Evolutionary conservation across 2,888 invertebrate genomes (phyloP).

Genomic region (Tenthredo amoena): DNA sequence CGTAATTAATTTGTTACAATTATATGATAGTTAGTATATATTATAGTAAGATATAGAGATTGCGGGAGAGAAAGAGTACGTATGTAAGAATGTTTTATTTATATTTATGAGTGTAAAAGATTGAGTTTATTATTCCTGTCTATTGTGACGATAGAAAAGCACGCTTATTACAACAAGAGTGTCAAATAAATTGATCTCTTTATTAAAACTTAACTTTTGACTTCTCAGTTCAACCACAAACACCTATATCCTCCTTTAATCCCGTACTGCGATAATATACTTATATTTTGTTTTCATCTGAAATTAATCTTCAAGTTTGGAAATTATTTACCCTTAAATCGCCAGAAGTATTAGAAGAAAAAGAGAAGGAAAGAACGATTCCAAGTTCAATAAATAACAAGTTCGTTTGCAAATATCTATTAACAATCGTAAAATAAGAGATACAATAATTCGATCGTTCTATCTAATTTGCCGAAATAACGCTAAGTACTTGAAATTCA

Average conservation of each 20-base stretch:
- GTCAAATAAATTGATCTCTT: constrained; percentile 78
- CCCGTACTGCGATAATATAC: neutral
- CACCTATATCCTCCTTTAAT: constrained; percentile 26
- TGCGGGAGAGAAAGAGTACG: constrained; percentile 55
- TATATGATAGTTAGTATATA: constrained; percentile 29
- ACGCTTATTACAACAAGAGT: constrained; percentile 76
- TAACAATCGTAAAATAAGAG: neutral
- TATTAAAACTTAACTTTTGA: constrained; percentile 64
- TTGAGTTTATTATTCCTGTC: constrained; percentile 72
- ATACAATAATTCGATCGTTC: too few species aligned
- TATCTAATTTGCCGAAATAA: too few species aligned
- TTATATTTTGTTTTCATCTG: neutral
- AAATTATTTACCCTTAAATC: neutral
- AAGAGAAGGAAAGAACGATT: neutral
- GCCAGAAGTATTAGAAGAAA: neutral
- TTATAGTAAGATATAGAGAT: constrained; percentile 39
- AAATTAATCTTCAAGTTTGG: neutral
- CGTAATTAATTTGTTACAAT: constrained; percentile 44
- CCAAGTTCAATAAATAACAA: neutral
- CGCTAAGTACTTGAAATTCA: neutral
- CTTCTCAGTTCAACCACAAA: constrained; percentile 56
- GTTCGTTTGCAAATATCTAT: neutral
- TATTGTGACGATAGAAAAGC: constrained; percentile 74
- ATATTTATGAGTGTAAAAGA: constrained; percentile 69
- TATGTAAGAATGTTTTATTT: constrained; percentile 67